Evolutionary conservation across 2,797 vertebrate genomes (phyloP).

Genomic region (Aselliscus stoliczkanus): DNA sequence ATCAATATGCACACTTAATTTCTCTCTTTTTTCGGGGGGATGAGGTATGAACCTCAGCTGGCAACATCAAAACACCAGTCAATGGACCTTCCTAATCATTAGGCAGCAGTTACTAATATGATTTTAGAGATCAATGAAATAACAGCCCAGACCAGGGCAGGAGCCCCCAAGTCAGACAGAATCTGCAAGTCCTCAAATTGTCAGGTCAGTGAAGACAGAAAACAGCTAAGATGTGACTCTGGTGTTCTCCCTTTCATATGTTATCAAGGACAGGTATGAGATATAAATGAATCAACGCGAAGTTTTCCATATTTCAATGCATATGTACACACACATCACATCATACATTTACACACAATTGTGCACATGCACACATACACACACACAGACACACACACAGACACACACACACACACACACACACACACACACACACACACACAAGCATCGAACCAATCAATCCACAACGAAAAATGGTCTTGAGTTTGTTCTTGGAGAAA

Average conservation of each 20-base stretch:
- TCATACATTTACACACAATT: not conserved
- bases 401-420: not conserved
- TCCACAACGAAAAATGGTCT: not conserved
- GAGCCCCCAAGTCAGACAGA: slow-evolving; percentile 29
- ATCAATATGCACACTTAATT: not conserved
- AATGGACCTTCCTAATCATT: not conserved
- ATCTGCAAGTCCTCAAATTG: slow-evolving; percentile 46
- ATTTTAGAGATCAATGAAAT: slow-evolving; percentile 49
- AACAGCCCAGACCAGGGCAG: slow-evolving; percentile 45
- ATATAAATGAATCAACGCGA: not conserved
- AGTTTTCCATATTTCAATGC: not conserved
- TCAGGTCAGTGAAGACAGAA: slow-evolving; percentile 48
- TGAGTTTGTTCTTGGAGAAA: not conserved
- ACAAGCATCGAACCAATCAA: not conserved
- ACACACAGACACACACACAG: not conserved
- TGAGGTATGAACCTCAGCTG: not conserved
- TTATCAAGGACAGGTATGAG: not conserved
- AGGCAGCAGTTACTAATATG: not conserved
- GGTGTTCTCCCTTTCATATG: slow-evolving; percentile 18
- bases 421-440: not conserved
- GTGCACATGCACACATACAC: no score
- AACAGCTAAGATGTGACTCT: slow-evolving; percentile 45
- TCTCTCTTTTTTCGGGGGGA: no score
- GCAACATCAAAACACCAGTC: not conserved
- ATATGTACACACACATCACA: not conserved